phyloP scores from a whole-genome alignment of 2,113 vertebrate species.

The Cryptomyrus ogoouensis region DNA sequence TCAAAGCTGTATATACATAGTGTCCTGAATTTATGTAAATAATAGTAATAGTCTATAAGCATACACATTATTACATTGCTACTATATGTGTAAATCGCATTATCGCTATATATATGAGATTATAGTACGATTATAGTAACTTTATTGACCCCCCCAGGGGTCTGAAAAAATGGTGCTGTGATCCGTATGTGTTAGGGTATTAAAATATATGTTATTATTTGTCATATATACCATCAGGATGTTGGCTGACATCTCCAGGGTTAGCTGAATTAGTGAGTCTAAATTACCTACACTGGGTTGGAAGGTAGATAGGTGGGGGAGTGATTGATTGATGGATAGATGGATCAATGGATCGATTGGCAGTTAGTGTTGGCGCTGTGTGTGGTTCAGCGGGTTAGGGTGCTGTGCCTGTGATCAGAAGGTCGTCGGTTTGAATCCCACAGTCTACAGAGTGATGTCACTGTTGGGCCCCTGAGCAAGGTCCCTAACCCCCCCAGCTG shows the following conservation, averaged over 20 bases:
- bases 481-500: background rate
- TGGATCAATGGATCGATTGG: background rate
- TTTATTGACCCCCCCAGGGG: background rate
- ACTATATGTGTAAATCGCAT: background rate
- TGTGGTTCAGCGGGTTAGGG: background rate
- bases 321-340: background rate
- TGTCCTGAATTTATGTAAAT: background rate
- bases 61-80: background rate
- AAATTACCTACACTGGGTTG: background rate
- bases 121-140: background rate
- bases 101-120: background rate
- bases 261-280: background rate
- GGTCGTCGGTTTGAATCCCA: background rate
- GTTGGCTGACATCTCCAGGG: background rate
- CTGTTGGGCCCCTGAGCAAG: background rate
- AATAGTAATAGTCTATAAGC: background rate
- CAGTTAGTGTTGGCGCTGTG: background rate
- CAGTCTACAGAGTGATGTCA: background rate
- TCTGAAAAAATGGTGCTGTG: background rate
- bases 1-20: background rate
- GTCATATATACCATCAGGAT: background rate
- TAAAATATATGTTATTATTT: background rate
- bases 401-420: background rate
- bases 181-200: background rate
- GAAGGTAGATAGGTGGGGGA: background rate